These are phyloP conservation scores for Autographa pulchrina DNA, from an alignment of 2,888 invertebrate genomes.

Conservation along the genomic window DNA sequence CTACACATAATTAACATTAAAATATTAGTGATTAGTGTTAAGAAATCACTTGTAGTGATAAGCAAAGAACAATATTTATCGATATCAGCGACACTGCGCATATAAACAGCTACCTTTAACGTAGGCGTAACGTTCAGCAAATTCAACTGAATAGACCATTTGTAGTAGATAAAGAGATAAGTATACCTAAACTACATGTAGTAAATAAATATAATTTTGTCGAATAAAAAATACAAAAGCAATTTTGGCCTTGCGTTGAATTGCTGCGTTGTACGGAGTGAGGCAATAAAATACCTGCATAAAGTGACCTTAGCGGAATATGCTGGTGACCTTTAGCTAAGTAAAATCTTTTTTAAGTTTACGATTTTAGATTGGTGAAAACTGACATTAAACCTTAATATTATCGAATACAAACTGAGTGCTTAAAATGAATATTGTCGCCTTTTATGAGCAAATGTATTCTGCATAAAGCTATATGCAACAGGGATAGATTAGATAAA, in stretches of 20 bases:
- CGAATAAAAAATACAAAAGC: slow-evolving; percentile 76
- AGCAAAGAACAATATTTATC: slow-evolving; percentile 48
- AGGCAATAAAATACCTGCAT: slow-evolving; percentile 84
- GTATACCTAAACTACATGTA: slow-evolving; percentile 59
- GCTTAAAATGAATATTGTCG: background rate
- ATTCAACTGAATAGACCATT: slow-evolving; percentile 38
- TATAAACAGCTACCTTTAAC: slow-evolving; percentile 28
- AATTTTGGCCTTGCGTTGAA: slow-evolving; percentile 84
- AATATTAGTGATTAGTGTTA: slow-evolving; percentile 48
- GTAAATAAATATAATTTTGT: slow-evolving; percentile 71
- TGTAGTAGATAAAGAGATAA: slow-evolving; percentile 49
- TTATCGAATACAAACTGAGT: background rate
- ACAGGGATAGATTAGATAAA: slow-evolving; percentile 1
- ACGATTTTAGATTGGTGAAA: slow-evolving; percentile 67
- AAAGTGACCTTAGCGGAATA: slow-evolving; percentile 85
- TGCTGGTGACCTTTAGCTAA: slow-evolving; percentile 79
- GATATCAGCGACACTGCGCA: slow-evolving; percentile 28
- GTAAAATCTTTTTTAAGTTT: slow-evolving; percentile 78
- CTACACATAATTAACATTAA: slow-evolving; percentile 36
- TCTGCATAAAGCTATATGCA: background rate
- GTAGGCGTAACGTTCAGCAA: slow-evolving; percentile 39
- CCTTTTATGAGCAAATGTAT: background rate
- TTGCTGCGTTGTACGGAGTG: slow-evolving; percentile 80
- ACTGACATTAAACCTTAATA: slow-evolving; percentile 23
- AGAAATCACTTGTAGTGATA: slow-evolving; percentile 46